Conservation (phyloP, 2,797 vertebrate species). For the Otus scops region DNA sequence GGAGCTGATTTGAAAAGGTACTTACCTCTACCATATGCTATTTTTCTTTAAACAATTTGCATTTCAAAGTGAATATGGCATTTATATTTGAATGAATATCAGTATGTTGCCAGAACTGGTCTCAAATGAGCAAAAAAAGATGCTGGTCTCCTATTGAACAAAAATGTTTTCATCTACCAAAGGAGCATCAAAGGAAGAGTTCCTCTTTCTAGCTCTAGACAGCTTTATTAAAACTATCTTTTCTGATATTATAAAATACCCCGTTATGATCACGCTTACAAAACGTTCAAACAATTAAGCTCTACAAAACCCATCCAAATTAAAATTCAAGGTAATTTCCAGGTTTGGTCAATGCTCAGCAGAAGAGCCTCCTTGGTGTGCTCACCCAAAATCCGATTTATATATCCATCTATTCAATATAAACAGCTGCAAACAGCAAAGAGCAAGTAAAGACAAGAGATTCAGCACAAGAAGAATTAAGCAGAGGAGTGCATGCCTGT, state of each 20-base stretch:
- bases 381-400: not conserved
- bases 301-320: slow-evolving; percentile 18
- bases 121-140: slow-evolving; percentile 71
- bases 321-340: slow-evolving; percentile 12
- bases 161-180: slow-evolving; percentile 75
- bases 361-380: not conserved
- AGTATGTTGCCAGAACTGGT: slow-evolving; percentile 74
- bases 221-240: slow-evolving; percentile 75
- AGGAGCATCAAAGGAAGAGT: slow-evolving; percentile 72
- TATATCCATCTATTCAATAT: not conserved
- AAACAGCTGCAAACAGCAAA: not conserved
- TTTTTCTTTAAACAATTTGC: slow-evolving; percentile 82
- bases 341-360: not conserved
- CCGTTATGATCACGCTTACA: slow-evolving; percentile 30
- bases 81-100: slow-evolving; percentile 77
- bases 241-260: slow-evolving; percentile 67
- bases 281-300: slow-evolving; percentile 56
- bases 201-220: slow-evolving; percentile 67
- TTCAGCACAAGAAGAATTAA: not conserved
- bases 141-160: slow-evolving; percentile 72
- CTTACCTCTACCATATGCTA: slow-evolving; percentile 79
- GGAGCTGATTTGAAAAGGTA: slow-evolving; percentile 78
- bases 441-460: not conserved
- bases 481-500: not conserved
- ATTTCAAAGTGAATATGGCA: slow-evolving; percentile 78